A percentile compares a stretch with the other conserved stretches of the same genome.
Evolutionary conservation across 2,113 vertebrate genomes (phyloP).

Genomic region (Megatriorchis doriae): DNA sequence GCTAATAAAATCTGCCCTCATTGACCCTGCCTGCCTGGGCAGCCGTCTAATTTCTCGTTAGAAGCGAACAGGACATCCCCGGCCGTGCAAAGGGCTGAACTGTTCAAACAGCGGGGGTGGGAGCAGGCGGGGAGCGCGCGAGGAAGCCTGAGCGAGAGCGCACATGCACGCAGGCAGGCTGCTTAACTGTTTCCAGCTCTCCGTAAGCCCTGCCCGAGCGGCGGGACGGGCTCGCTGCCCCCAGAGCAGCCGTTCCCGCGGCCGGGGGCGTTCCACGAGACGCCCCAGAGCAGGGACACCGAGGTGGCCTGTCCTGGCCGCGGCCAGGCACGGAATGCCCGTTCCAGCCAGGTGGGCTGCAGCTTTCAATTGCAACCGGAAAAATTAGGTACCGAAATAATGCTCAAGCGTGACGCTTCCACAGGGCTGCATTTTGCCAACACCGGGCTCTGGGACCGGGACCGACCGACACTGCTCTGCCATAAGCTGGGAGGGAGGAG

Average conservation of each 20-base stretch:
- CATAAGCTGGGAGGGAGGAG: background rate
- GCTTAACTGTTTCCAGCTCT: background rate
- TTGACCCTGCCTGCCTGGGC: background rate
- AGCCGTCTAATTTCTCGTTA: background rate
- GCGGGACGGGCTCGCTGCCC: background rate
- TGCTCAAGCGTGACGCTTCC: background rate
- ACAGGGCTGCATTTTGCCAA: accelerated
- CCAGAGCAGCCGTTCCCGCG: accelerated
- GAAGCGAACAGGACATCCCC: background rate
- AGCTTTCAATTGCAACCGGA: accelerated
- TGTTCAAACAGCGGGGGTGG: background rate
- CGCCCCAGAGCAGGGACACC: background rate
- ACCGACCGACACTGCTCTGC: accelerated
- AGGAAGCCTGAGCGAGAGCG: background rate
- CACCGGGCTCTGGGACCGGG: background rate
- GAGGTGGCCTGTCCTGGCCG: background rate
- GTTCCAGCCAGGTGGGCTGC: accelerated
- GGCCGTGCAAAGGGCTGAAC: background rate
- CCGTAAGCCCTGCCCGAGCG: accelerated
- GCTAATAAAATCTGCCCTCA: background rate
- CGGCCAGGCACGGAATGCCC: background rate
- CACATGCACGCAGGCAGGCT: background rate
- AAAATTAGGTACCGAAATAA: accelerated
- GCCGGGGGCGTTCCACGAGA: background rate
- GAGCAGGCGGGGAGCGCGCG: background rate